Evolutionary conservation across 2,888 invertebrate genomes (phyloP).

Genomic region (Tupiocoris notatus): DNA sequence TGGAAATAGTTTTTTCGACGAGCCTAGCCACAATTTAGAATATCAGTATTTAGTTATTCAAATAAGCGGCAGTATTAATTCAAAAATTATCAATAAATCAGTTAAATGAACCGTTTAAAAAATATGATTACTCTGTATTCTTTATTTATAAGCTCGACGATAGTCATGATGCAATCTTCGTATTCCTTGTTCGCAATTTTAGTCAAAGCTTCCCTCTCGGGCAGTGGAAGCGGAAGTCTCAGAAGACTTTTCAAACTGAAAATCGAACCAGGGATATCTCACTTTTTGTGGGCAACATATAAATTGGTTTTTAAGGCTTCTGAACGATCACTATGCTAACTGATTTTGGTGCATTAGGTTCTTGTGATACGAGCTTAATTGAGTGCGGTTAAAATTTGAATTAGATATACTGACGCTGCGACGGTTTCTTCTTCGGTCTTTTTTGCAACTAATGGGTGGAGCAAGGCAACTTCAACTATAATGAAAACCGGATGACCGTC

Average conservation of each 20-base stretch:
- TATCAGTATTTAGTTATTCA: too few relatives aligned
- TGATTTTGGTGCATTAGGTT: too few relatives aligned
- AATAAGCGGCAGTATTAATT: too few relatives aligned
- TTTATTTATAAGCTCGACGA: slow-evolving; percentile 18
- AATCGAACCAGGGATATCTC: too few relatives aligned
- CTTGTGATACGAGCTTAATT: too few relatives aligned
- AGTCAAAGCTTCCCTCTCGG: slow-evolving; percentile 1
- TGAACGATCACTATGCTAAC: too few relatives aligned
- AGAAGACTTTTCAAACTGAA: slow-evolving; percentile 12
- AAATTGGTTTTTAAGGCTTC: too few relatives aligned
- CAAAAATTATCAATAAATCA: too few relatives aligned
- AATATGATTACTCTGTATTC: slow-evolving; percentile 43
- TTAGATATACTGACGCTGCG: slow-evolving; percentile 28
- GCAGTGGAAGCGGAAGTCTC: not conserved
- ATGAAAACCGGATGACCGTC: slow-evolving; percentile 44
- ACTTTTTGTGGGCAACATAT: too few relatives aligned
- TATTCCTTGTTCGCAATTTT: slow-evolving; percentile 13
- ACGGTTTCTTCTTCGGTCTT: slow-evolving; percentile 39
- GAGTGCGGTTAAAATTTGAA: too few relatives aligned
- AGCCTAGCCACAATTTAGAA: too few relatives aligned
- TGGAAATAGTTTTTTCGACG: too few relatives aligned
- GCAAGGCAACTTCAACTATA: slow-evolving; percentile 43
- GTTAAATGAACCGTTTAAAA: not conserved
- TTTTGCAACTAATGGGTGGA: slow-evolving; percentile 40
- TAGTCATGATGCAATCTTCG: slow-evolving; percentile 16